Base-by-base conservation (phyloP, 2,797 vertebrate genomes). In the Galaxias olidus region DNA sequence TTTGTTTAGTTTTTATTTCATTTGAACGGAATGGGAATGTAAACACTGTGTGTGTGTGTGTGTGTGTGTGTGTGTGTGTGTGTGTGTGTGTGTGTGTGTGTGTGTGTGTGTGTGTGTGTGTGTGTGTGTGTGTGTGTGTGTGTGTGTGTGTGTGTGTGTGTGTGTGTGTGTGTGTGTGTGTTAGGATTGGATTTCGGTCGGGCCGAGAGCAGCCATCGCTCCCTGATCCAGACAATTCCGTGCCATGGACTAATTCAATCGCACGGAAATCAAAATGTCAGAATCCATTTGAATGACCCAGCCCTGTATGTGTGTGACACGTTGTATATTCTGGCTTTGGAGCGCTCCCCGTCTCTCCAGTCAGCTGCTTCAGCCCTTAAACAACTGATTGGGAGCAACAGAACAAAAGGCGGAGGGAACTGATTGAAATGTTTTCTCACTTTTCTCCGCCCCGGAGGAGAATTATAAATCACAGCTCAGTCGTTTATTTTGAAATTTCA, bases 351-450 rank as follows among this genome's bases (percentile, higher is more conserved):
- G 15, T 17, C 11, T 8, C 42, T 76, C 75, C 15, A 59, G 77
- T 79, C 78, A 78, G 85, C 78, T 75, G 81, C 81, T 85, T 77
- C 83, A 82, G 85, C 80, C 84, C 82, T 86, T 84, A 87, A 88
- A 88, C 86, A 88, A 84, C 87, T 86, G 86, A 87, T 88, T 88
- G 84, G 87, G 82, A 82, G 80, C 86, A 9, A 82, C 86, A 78
- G 77, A 85, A 86, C 82, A 89, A 86, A 54, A 84, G 77, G 78
- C 75, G 71, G 76, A 71, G 75, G 71, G 72, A 79, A 19, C 85
- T 85, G 87, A 88, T 88, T 87, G 86, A 90, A 88, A 88, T 87
- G 86, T 89, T 87, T 86, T 87, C 86, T 88, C 84, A 82, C 86
- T 86, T 83, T 76, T 20, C 43, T 71, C 71, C 64, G 78, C 83